A percentile compares a stretch with the other conserved stretches of the same genome.
Conservation (phyloP, 2,113 vertebrate species). For the Helogale parvula region DNA sequence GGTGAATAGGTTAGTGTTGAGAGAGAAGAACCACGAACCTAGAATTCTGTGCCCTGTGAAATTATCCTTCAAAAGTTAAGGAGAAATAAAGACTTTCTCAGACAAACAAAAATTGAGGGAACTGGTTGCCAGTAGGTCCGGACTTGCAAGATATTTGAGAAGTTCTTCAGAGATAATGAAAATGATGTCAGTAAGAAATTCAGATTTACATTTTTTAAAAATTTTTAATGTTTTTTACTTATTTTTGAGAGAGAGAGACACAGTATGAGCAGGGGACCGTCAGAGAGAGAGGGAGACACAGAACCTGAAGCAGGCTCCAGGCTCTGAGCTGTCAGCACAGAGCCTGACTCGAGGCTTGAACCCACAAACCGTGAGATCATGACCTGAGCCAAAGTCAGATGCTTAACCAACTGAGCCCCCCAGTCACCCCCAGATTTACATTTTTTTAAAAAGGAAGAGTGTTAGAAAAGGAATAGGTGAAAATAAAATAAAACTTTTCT, state of each 20-base stretch:
- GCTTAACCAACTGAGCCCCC: too few relatives aligned
- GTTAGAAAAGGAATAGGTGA: neutral
- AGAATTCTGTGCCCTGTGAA: neutral
- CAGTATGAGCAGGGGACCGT: too few relatives aligned
- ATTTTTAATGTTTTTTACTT: too few relatives aligned
- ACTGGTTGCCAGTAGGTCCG: neutral
- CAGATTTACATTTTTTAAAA: neutral
- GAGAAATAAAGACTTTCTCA: neutral
- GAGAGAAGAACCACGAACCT: neutral
- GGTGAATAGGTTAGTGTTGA: neutral
- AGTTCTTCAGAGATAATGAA: neutral
- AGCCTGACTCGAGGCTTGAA: too few relatives aligned
- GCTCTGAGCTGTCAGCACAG: too few relatives aligned
- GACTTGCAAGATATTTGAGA: neutral
- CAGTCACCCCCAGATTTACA: neutral
- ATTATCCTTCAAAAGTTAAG: neutral
- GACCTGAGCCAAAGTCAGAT: too few relatives aligned
- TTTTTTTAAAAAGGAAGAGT: neutral
- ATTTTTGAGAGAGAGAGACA: too few relatives aligned
- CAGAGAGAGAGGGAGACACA: too few relatives aligned
- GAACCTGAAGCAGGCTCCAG: too few relatives aligned
- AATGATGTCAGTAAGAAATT: neutral
- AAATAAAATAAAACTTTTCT: neutral
- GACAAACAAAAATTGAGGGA: neutral
- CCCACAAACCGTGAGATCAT: too few relatives aligned